These are phyloP conservation scores for Anguilla anguilla DNA, from an alignment of 2,797 vertebrate species.

Conservation along the genomic window DNA sequence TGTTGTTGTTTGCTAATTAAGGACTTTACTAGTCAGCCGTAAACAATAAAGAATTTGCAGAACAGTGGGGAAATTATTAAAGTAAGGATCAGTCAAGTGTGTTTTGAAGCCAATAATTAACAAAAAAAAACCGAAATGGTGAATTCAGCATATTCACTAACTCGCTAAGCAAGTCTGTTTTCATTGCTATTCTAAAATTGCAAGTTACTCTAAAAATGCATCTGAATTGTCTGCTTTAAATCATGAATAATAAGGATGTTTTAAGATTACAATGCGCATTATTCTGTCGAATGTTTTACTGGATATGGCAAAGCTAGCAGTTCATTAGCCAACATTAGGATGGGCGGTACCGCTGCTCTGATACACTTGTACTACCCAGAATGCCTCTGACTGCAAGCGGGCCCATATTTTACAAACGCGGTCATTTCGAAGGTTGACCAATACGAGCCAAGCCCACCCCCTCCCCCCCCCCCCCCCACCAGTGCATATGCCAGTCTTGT, in stretches of 20 bases:
- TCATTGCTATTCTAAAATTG: background rate
- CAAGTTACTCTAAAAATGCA: background rate
- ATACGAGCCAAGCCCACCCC: no score
- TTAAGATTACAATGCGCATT: background rate
- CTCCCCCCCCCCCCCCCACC: no score
- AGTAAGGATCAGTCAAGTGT: no score
- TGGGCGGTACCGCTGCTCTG: background rate
- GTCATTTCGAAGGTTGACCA: background rate
- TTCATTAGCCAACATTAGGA: background rate
- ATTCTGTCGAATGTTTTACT: background rate
- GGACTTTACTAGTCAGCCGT: background rate
- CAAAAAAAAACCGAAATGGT: no score
- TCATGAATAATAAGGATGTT: background rate
- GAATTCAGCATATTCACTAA: no score
- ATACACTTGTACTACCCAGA: background rate
- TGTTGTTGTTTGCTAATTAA: background rate
- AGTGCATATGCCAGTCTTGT: background rate
- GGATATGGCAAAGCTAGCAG: background rate
- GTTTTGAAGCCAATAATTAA: no score
- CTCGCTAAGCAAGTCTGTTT: background rate
- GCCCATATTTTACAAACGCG: background rate
- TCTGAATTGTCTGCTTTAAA: background rate
- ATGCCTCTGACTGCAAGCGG: background rate
- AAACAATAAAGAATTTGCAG: background rate
- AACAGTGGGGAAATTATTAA: background rate